These are phyloP conservation scores for Plectropomus leopardus DNA, from an alignment of 2,113 vertebrate species.

Conservation along the genomic window DNA sequence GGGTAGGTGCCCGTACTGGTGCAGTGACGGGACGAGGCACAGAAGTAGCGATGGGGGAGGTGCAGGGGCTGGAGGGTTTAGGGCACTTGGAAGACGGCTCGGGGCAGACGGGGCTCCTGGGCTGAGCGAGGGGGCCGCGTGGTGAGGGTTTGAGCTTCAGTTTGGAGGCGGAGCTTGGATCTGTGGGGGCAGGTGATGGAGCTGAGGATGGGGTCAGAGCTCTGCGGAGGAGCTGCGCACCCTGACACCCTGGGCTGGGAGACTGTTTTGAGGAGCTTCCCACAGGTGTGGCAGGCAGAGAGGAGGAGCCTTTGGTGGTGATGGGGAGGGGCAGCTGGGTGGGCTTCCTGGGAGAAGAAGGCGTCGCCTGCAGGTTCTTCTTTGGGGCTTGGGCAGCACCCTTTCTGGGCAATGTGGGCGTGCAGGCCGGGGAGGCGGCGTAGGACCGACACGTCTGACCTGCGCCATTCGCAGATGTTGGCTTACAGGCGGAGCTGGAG, in stretches of 20 bases:
- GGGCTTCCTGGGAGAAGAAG: constrained; percentile 71
- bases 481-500: constrained; percentile 71
- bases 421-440: constrained; percentile 77
- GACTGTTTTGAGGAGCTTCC: constrained; percentile 43
- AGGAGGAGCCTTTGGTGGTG: constrained; percentile 58
- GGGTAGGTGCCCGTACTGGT: background rate
- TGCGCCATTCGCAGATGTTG: constrained; percentile 22
- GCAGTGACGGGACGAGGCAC: constrained; percentile 40
- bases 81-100: constrained; percentile 84
- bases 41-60: constrained; percentile 33
- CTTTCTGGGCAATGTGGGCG: constrained; percentile 76
- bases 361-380: constrained; percentile 70
- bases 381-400: constrained; percentile 54
- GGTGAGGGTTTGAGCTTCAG: constrained; percentile 61
- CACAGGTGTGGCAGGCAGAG: constrained; percentile 56
- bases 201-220: constrained; percentile 58
- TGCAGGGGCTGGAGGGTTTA: constrained; percentile 75
- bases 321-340: constrained; percentile 72
- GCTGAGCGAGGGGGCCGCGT: constrained; percentile 62
- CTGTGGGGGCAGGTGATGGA: background rate
- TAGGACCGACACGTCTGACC: constrained; percentile 72
- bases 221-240: constrained; percentile 17
- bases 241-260: constrained; percentile 40
- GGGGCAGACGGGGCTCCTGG: constrained; percentile 78
- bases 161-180: constrained; percentile 47